A percentile compares a stretch with the other conserved stretches of the same genome.
These are phyloP conservation scores for Cetoscarus ocellatus DNA, from an alignment of 2,797 vertebrate genomes.

Conservation along the genomic window DNA sequence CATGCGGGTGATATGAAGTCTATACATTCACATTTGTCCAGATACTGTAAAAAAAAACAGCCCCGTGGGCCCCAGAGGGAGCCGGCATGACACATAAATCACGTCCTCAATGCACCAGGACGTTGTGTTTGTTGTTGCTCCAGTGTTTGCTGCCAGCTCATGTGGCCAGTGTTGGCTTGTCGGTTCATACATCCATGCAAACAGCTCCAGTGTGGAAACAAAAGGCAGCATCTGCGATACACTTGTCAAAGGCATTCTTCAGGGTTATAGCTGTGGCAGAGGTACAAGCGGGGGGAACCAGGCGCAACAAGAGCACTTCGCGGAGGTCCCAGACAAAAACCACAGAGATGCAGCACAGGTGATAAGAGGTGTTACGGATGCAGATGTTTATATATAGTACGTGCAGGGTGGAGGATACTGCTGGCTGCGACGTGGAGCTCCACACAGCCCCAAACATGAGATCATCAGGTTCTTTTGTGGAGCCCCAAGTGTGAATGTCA, in stretches of 20 bases:
- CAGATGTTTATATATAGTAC: conserved; percentile 83
- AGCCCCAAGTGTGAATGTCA: conserved; percentile 15
- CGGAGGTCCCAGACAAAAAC: conserved; percentile 75
- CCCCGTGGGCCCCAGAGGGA: conserved; percentile 49
- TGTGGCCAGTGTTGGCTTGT: conserved; percentile 79
- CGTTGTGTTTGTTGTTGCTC: conserved; percentile 73
- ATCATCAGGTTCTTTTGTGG: conserved; percentile 46
- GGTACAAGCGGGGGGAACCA: conserved; percentile 67
- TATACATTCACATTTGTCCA: conserved; percentile 63
- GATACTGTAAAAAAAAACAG: conserved; percentile 67
- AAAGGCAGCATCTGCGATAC: conserved; percentile 78
- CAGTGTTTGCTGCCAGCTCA: conserved; percentile 66
- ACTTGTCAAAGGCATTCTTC: conserved; percentile 82
- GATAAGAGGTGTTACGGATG: conserved; percentile 77
- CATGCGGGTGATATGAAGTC: conserved; percentile 74
- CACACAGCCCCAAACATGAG: conserved; percentile 36
- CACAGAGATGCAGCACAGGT: conserved; percentile 72
- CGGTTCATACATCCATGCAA: conserved; percentile 72
- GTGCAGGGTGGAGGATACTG: conserved; percentile 63
- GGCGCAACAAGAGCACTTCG: conserved; percentile 62
- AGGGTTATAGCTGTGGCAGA: conserved; percentile 67
- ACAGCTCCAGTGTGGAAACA: conserved; percentile 67
- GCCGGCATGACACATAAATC: conserved; percentile 78
- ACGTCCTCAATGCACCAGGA: conserved; percentile 70
- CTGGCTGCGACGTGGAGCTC: conserved; percentile 32